Conservation (phyloP, 2,888 invertebrate genomes). For the Morpho deidamia region DNA sequence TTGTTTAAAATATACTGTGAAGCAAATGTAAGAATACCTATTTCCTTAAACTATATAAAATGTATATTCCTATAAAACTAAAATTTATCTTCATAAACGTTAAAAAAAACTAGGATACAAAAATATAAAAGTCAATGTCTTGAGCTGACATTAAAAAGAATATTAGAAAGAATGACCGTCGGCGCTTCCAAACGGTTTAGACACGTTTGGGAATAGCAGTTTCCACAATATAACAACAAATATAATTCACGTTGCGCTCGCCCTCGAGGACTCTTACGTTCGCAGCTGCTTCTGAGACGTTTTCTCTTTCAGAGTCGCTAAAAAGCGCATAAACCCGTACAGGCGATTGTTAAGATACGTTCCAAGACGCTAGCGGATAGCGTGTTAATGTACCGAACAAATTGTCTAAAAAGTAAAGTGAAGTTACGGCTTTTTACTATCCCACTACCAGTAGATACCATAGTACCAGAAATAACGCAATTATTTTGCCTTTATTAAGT, state of each 20-base stretch:
- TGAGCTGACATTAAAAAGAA: constrained; percentile 18
- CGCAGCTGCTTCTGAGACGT: constrained; percentile 38
- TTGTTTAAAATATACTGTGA: too few species aligned
- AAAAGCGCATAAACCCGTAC: constrained; percentile 67
- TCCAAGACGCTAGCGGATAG: constrained; percentile 21
- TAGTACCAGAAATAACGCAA: too few species aligned
- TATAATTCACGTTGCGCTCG: constrained; percentile 27
- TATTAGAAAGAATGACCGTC: constrained; percentile 22
- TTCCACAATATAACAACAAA: constrained; percentile 23
- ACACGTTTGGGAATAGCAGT: constrained; percentile 19
- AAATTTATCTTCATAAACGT: too few species aligned
- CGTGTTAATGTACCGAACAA: not conserved
- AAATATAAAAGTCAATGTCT: constrained; percentile 18
- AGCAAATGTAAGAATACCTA: too few species aligned
- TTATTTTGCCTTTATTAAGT: too few species aligned
- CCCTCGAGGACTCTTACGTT: constrained; percentile 28
- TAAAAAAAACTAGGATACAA: not conserved
- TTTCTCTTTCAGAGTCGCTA: constrained; percentile 60
- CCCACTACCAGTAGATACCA: too few species aligned
- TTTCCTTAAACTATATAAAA: too few species aligned
- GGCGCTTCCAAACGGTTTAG: constrained; percentile 8
- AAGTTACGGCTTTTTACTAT: too few species aligned
- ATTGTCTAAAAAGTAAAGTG: too few species aligned
- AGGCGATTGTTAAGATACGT: constrained; percentile 45
- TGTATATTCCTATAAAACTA: too few species aligned